Evolutionary conservation across 2,888 invertebrate species (phyloP).

Genomic region (Theodoxus fluviatilis): DNA sequence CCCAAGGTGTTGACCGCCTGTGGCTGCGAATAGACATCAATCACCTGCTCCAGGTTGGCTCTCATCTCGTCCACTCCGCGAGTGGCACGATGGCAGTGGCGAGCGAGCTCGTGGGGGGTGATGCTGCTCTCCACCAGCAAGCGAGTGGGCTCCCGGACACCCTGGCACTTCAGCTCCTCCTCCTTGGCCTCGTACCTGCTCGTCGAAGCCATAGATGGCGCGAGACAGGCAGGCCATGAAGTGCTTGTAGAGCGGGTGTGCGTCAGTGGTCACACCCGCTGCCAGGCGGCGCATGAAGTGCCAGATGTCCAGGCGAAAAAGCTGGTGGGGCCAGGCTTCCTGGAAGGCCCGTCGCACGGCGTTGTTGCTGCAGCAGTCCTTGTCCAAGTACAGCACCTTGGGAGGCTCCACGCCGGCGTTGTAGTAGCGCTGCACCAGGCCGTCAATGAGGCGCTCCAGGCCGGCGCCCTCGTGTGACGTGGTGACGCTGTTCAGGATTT

Average conservation of each 20-base stretch:
- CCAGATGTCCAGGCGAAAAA: constrained; percentile 38
- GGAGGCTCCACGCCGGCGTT: constrained; percentile 33
- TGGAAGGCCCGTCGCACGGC: constrained; percentile 9
- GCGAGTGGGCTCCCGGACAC: constrained; percentile 29
- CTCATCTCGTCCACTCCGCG: constrained; percentile 32
- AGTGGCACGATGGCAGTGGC: constrained; percentile 36
- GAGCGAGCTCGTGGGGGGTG: constrained; percentile 31
- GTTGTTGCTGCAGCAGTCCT: constrained; percentile 37
- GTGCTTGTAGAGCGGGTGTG: constrained; percentile 35
- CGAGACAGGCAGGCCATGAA: constrained; percentile 36
- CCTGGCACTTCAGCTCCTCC: constrained; percentile 29
- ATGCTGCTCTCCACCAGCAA: constrained; percentile 31
- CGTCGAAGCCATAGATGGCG: constrained; percentile 38
- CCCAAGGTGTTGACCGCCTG: constrained; percentile 27
- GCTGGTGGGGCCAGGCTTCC: constrained; percentile 25
- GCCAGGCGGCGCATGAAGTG: constrained; percentile 40
- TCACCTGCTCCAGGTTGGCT: constrained; percentile 26
- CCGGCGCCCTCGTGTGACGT: constrained; percentile 38
- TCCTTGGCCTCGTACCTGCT: constrained; percentile 37
- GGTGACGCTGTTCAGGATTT: constrained; percentile 32
- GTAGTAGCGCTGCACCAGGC: constrained; percentile 34
- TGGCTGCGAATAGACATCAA: constrained; percentile 24
- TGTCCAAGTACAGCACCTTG: constrained; percentile 36
- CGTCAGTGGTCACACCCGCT: constrained; percentile 32
- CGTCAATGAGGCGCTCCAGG: constrained; percentile 32